These are phyloP conservation scores for Watsonalla cultraria DNA, from an alignment of 2,888 invertebrate species.

Conservation along the genomic window DNA sequence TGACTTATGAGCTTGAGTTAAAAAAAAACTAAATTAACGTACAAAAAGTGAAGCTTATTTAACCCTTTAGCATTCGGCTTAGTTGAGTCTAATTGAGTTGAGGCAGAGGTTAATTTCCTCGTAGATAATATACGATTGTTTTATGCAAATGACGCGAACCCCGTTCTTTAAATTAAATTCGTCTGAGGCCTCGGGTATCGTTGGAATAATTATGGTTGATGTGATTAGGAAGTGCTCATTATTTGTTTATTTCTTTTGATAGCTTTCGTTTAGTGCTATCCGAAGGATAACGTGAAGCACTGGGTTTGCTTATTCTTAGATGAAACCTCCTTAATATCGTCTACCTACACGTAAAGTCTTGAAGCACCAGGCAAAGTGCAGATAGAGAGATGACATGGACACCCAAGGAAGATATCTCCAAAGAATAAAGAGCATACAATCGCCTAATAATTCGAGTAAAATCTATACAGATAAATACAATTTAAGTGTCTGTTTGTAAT, in stretches of 20 bases:
- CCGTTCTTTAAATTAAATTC: slow-evolving; percentile 68
- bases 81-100: slow-evolving; percentile 69
- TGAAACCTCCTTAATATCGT: too few relatives aligned
- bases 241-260: slow-evolving; percentile 26
- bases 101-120: slow-evolving; percentile 71
- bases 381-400: too few relatives aligned
- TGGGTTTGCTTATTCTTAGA: too few relatives aligned
- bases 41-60: slow-evolving; percentile 51
- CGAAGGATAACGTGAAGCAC: background rate
- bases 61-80: slow-evolving; percentile 70
- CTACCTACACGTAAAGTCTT: too few relatives aligned
- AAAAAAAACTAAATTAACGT: slow-evolving; percentile 39
- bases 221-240: slow-evolving; percentile 54
- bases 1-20: slow-evolving; percentile 58
- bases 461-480: too few relatives aligned
- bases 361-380: too few relatives aligned
- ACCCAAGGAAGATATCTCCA: too few relatives aligned
- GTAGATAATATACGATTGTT: slow-evolving; percentile 70
- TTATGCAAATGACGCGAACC: slow-evolving; percentile 67
- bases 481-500: too few relatives aligned
- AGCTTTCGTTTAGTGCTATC: slow-evolving; percentile 9
- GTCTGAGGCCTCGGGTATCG: slow-evolving; percentile 55
- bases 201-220: slow-evolving; percentile 57
- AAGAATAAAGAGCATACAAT: too few relatives aligned
- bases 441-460: too few relatives aligned